Percentiles rank a stretch among this genome's conserved stretches.
phyloP scores from a whole-genome alignment of 2,113 vertebrate species.

The Tonatia bakeri region DNA sequence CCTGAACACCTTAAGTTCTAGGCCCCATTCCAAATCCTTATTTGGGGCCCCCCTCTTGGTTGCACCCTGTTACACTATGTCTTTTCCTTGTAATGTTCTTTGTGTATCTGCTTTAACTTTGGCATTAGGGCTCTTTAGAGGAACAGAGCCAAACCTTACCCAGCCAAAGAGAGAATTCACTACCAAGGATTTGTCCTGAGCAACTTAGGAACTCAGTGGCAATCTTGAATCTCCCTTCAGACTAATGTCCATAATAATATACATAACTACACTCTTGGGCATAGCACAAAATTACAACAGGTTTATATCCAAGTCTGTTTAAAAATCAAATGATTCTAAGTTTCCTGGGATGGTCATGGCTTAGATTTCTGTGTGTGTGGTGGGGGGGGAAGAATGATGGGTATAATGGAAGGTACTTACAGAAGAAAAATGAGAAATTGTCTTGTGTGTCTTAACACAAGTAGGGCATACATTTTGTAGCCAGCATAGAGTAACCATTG shows the following conservation, averaged over 20 bases:
- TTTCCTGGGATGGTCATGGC: not conserved
- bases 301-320: not conserved
- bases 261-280: not conserved
- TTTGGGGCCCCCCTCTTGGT: no score
- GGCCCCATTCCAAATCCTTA: no score
- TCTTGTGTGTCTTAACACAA: not conserved
- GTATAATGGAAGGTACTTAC: not conserved
- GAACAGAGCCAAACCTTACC: not conserved
- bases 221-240: not conserved
- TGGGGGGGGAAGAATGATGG: not conserved
- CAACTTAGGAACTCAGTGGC: not conserved
- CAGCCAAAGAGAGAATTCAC: not conserved
- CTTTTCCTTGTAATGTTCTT: not conserved
- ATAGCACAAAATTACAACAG: not conserved
- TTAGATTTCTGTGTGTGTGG: not conserved
- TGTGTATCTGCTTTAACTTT: not conserved
- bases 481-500: not conserved
- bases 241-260: not conserved
- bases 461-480: not conserved
- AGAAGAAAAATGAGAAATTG: not conserved
- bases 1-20: no score
- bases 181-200: not conserved
- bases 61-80: not conserved
- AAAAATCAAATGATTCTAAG: not conserved
- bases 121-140: not conserved